A percentile compares a stretch with the other conserved stretches of the same genome.
These are phyloP conservation scores for Oreochromis spilurus DNA, from an alignment of 2,113 vertebrate genomes.

Conservation along the genomic window DNA sequence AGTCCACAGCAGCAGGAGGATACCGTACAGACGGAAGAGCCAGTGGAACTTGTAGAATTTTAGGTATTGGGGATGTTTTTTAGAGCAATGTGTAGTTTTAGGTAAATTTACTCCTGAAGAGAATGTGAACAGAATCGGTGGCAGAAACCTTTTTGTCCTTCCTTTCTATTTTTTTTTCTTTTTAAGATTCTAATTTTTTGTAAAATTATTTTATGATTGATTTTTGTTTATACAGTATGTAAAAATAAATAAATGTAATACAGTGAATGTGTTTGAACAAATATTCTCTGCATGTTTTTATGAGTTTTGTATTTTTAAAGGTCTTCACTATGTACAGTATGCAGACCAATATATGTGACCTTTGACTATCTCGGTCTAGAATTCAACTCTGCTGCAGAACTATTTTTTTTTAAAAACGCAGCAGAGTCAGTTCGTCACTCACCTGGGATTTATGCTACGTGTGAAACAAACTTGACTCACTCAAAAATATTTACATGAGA, in stretches of 20 bases:
- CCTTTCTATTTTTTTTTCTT: not conserved
- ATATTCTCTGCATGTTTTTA: not conserved
- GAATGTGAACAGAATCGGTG: slow-evolving; percentile 47
- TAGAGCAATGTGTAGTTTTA: not conserved
- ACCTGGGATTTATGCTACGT: rapidly evolving
- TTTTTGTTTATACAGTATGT: slow-evolving; percentile 24
- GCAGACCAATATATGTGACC: not conserved
- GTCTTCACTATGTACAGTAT: not conserved
- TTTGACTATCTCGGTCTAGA: not conserved
- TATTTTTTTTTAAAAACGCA: not conserved
- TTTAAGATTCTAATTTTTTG: not conserved
- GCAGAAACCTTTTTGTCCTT: not conserved
- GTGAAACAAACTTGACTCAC: not conserved
- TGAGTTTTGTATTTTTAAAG: not conserved
- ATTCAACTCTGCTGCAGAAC: not conserved
- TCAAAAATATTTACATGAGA: not conserved
- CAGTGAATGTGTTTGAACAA: not conserved
- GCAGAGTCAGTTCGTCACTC: not conserved
- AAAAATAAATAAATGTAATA: not conserved
- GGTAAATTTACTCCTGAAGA: slow-evolving; percentile 1
- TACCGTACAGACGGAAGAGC: slow-evolving; percentile 18
- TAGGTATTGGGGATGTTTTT: slow-evolving; percentile 2
- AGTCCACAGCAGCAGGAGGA: slow-evolving; percentile 36
- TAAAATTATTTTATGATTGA: not conserved
- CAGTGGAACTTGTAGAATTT: slow-evolving; percentile 40